Base-by-base conservation (phyloP, 2,888 invertebrate genomes). In the Dendrolimus pini region DNA sequence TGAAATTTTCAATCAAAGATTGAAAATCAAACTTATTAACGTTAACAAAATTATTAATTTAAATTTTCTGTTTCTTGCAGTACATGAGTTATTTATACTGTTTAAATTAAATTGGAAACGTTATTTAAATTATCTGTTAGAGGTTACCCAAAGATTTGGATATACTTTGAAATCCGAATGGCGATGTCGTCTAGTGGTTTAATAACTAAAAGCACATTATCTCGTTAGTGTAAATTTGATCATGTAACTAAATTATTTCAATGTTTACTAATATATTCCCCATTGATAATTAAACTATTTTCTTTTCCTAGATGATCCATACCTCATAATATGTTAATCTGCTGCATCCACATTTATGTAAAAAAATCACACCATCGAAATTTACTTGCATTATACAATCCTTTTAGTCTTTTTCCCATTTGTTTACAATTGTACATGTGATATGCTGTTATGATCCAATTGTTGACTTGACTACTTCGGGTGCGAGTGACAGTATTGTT, bases 361-460 rank as follows among this genome's bases (percentile, higher is more conserved):
- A 78, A 81, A 76, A 81, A 75, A 81, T 89, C 89, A 89, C 89
- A 89, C 89, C 89, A 89, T 89, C 89, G 89, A 88, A 88, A 85
- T 82, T 86, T 87, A 87, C 85, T 80, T 76, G 83, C 86, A 87
- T 87, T 72, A 69, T 69, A 72, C 61, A 66, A 63, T 74, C 72
- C 71, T 74, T 70, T 75, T 74, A 47, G 47, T 12, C 9, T 47
- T 47, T 47, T 47, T 2, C 12, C 47, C 47, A 47, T 47, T 47
- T 47, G 47, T 41, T 18, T 18, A 30, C 7, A 12, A 47, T 9
- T 10, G 12, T 47, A 47, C 47, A 47, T 10, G 12, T 47, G 47
- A 47, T 10, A 47, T 47, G 30, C 30, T 30, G 30, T 30, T 30
- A 30, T 30, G 30, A 30, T 30, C 30, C 30, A 30, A 30, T 30